Conservation (phyloP, 1,140 invertebrate species). For the Sitobion miscanthi region DNA sequence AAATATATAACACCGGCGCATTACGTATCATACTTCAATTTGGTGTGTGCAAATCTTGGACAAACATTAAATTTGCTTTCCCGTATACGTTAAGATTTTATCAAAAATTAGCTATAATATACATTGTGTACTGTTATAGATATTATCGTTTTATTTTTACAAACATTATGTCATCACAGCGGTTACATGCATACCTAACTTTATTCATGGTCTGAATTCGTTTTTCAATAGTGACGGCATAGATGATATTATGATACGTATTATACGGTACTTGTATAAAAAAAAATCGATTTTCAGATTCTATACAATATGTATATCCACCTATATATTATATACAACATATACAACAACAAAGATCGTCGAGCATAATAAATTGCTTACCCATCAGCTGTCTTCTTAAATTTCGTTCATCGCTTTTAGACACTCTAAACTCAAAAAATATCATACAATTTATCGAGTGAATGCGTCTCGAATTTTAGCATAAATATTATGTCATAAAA, state of each 20-base stretch:
- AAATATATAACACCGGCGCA: not conserved
- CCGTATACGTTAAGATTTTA: not conserved
- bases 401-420: not conserved
- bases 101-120: not conserved
- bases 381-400: not conserved
- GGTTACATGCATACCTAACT: not conserved
- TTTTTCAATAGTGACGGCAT: not conserved
- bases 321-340: not conserved
- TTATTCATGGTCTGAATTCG: not conserved
- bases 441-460: not conserved
- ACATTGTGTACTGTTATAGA: not conserved
- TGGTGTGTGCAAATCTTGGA: not conserved
- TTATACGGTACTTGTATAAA: not conserved
- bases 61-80: not conserved
- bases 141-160: not conserved
- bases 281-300: not conserved
- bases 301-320: not conserved
- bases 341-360: not conserved
- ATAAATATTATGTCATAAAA: not conserved
- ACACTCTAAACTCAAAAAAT: slow-evolving; percentile 3
- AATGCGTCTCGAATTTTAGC: not conserved
- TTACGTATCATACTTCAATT: not conserved
- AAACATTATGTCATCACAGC: not conserved
- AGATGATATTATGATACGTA: not conserved
- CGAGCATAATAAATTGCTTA: not conserved